Percentiles rank a stretch among this genome's conserved stretches.
These are phyloP conservation scores for Mesitornis unicolor DNA, from an alignment of 2,113 vertebrate species.

Conservation along the genomic window DNA sequence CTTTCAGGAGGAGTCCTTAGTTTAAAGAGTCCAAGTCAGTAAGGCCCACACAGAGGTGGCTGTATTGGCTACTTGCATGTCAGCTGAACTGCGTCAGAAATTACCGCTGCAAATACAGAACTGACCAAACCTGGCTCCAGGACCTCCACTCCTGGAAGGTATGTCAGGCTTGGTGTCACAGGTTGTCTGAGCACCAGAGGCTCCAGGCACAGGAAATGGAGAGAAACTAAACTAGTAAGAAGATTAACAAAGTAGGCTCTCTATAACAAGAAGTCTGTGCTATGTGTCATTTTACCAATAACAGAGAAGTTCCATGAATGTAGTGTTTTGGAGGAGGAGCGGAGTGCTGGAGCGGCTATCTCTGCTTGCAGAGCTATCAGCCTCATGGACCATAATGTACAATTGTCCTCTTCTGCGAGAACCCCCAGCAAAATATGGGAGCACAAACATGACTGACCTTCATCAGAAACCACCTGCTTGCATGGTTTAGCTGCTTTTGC, in stretches of 20 bases:
- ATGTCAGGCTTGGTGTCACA: rapidly evolving
- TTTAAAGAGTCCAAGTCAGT: background rate
- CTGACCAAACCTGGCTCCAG: background rate
- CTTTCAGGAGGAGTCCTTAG: background rate
- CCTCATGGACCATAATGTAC: background rate
- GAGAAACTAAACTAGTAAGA: background rate
- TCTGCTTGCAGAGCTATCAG: background rate
- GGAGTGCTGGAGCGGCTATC: background rate
- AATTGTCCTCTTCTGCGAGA: background rate
- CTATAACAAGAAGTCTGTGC: background rate
- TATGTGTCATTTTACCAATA: background rate
- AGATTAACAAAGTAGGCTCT: background rate
- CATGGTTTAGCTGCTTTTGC: background rate
- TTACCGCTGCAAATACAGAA: background rate
- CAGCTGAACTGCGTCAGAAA: background rate
- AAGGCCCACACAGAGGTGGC: rapidly evolving
- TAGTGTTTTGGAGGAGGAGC: background rate
- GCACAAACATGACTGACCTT: background rate
- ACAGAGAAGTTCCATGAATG: background rate
- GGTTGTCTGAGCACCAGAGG: background rate
- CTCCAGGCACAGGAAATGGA: rapidly evolving
- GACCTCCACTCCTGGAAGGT: background rate
- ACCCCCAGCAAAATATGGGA: background rate
- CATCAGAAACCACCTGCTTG: background rate
- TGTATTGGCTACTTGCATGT: background rate